phyloP scores from a whole-genome alignment of 2,888 invertebrate genomes.

The Graphium colonna region DNA sequence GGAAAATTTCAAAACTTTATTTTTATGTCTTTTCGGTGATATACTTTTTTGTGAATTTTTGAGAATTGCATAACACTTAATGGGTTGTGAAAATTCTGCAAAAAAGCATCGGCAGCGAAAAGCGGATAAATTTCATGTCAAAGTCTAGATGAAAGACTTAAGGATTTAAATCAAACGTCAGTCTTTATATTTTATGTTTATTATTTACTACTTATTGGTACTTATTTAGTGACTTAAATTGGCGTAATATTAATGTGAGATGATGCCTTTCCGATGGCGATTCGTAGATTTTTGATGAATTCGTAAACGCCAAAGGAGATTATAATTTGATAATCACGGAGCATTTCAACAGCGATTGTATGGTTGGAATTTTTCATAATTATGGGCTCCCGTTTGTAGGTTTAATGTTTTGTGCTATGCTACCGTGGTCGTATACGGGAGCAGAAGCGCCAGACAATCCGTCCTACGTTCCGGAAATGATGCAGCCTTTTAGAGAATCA shows the following conservation, averaged over 20 bases:
- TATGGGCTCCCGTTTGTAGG: conserved; percentile 60
- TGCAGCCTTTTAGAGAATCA: conserved; percentile 41
- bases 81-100: no score
- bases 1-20: no score
- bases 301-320: conserved; percentile 44
- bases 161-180: background rate
- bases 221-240: no score
- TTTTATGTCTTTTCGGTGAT: no score
- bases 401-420: conserved; percentile 53
- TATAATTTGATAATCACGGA: conserved; percentile 73
- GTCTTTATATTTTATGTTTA: background rate
- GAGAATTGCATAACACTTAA: no score
- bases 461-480: conserved; percentile 52
- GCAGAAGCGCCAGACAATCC: conserved; percentile 62
- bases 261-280: no score
- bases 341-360: conserved; percentile 71
- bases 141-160: background rate
- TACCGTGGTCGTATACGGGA: conserved; percentile 57
- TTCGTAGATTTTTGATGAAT: conserved; percentile 43
- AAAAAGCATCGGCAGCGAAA: no score
- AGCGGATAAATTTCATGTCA: background rate
- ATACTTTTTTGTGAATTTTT: no score
- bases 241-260: no score
- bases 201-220: background rate
- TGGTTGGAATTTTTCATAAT: conserved; percentile 59